A percentile compares a stretch with the other conserved stretches of the same genome.
Evolutionary conservation across 1,140 invertebrate species (phyloP).

Genomic region (Diabrotica virgifera): DNA sequence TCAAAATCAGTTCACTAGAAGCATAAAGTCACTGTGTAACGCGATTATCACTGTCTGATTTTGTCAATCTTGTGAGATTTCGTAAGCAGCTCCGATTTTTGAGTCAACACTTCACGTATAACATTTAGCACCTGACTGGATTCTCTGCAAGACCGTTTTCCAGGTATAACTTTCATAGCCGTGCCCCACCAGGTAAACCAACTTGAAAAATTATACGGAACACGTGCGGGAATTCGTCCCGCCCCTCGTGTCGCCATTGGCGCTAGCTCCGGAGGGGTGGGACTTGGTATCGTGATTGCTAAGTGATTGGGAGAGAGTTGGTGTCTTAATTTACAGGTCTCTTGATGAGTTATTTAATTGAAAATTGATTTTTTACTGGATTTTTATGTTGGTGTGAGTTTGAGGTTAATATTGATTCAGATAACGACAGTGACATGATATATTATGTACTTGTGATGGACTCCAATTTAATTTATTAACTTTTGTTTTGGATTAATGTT

Average conservation of each 20-base stretch:
- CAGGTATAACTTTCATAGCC: slow-evolving; percentile 25
- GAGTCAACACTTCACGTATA: slow-evolving; percentile 17
- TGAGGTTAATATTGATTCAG: no score
- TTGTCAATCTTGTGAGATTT: not conserved
- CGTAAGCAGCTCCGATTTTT: not conserved
- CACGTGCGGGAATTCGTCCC: slow-evolving; percentile 23
- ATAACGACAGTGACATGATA: no score
- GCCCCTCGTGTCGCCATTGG: slow-evolving; percentile 3
- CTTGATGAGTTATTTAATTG: slow-evolving; percentile 24
- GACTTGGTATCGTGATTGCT: slow-evolving; percentile 13
- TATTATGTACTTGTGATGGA: no score
- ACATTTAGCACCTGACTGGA: slow-evolving; percentile 30
- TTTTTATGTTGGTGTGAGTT: slow-evolving; percentile 5
- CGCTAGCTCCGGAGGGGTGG: slow-evolving; percentile 13
- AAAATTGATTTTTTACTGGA: slow-evolving; percentile 25
- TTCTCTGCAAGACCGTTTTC: slow-evolving; percentile 18
- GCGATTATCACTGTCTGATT: not conserved
- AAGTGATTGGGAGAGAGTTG: slow-evolving; percentile 18
- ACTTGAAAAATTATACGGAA: slow-evolving; percentile 9
- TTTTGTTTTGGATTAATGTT: no score
- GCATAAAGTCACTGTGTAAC: not conserved
- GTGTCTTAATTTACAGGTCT: slow-evolving; percentile 18
- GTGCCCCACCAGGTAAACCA: slow-evolving; percentile 15
- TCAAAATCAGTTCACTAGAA: not conserved
- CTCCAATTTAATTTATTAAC: no score